These are phyloP conservation scores for Alouatta caraya DNA, from an alignment of 2,797 vertebrate genomes.

Conservation along the genomic window DNA sequence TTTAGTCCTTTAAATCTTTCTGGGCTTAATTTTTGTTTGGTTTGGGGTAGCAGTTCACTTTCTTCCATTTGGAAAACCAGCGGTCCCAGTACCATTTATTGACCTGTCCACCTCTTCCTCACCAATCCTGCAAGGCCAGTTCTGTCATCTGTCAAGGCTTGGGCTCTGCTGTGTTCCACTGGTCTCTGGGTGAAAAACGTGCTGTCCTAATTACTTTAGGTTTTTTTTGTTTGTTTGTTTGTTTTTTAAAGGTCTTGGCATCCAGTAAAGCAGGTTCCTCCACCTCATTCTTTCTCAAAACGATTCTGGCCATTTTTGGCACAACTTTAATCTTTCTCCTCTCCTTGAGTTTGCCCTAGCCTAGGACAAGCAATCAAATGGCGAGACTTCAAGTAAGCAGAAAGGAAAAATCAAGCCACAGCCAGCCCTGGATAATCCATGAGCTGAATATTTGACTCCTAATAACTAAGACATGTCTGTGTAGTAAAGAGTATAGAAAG, in stretches of 20 bases:
- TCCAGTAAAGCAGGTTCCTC: background rate
- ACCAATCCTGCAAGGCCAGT: background rate
- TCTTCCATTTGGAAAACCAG: background rate
- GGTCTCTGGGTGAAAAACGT: background rate
- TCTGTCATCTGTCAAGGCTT: background rate
- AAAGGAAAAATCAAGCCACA: background rate
- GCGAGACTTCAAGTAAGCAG: background rate
- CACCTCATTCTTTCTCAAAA: background rate
- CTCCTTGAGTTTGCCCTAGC: background rate
- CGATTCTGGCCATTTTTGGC: background rate
- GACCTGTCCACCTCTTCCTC: background rate
- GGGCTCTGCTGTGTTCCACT: background rate
- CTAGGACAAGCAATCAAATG: background rate
- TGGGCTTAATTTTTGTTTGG: background rate
- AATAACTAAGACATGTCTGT: background rate
- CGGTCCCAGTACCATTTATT: background rate
- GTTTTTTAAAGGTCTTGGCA: background rate
- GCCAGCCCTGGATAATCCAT: background rate
- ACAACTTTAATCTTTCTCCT: background rate
- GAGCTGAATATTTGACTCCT: background rate
- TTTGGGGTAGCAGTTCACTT: background rate
- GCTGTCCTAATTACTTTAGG: background rate
- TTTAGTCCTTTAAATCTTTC: background rate
- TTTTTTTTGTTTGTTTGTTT: background rate
- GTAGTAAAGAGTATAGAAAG: background rate